A percentile compares a stretch with the other conserved stretches of the same genome.
Evolutionary conservation across 2,888 invertebrate species (phyloP).

Genomic region (Epiblema foenella): DNA sequence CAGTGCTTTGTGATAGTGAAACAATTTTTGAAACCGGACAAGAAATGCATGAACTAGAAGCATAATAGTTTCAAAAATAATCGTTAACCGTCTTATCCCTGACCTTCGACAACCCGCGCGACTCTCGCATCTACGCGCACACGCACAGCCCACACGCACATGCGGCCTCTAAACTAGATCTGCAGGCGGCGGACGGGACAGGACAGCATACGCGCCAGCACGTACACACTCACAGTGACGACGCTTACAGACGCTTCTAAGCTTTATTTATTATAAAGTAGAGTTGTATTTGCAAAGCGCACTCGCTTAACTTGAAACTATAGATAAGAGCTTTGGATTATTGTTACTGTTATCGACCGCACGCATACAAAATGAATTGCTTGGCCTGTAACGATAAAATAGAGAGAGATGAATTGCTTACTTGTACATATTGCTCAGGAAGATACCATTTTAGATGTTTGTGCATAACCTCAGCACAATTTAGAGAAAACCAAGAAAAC

Average conservation of each 20-base stretch:
- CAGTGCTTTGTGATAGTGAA: constrained; percentile 1
- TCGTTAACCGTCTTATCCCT: neutral
- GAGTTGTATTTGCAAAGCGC: no score
- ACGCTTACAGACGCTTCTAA: no score
- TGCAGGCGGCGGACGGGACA: neutral
- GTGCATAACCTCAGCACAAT: constrained; percentile 3
- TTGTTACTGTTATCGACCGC: no score
- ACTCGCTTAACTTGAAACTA: no score
- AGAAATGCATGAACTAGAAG: neutral
- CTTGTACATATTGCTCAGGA: neutral
- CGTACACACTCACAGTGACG: neutral
- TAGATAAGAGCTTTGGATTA: no score
- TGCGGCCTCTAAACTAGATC: neutral
- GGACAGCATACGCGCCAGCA: neutral
- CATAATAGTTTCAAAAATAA: no score
- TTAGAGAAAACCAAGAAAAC: neutral
- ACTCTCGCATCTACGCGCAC: neutral
- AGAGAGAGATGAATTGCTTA: neutral
- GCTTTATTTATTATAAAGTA: no score
- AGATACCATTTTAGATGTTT: neutral
- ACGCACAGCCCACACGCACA: neutral
- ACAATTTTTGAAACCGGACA: neutral
- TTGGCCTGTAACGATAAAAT: neutral
- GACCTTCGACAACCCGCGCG: neutral
- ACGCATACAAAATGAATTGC: neutral